phyloP scores from a whole-genome alignment of 2,888 invertebrate genomes.

The Eubasilissa splendida region DNA sequence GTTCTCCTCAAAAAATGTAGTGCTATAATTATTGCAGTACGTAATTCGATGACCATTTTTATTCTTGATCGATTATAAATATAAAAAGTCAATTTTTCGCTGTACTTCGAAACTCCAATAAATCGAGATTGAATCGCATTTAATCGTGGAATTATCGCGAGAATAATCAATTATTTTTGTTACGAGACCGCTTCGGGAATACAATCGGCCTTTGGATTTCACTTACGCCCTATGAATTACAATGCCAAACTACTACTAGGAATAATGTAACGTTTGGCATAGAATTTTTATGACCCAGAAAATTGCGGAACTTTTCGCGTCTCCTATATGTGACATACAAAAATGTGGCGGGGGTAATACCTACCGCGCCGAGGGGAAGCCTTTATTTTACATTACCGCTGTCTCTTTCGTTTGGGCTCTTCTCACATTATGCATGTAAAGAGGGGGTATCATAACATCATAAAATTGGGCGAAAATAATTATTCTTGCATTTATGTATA shows the following conservation, averaged over 20 bases:
- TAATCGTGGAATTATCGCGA: slow-evolving; percentile 37
- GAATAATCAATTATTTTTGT: slow-evolving; percentile 38
- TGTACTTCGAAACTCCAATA: neutral
- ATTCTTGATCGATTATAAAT: too few species aligned
- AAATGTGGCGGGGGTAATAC: slow-evolving; percentile 9
- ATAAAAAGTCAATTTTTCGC: neutral
- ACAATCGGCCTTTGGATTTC: slow-evolving; percentile 27
- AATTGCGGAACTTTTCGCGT: slow-evolving; percentile 37
- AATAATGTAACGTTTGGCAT: slow-evolving; percentile 29
- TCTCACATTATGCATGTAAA: neutral
- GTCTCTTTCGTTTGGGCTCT: neutral
- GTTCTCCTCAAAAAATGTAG: too few species aligned
- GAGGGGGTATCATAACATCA: too few species aligned
- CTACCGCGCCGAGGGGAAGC: neutral
- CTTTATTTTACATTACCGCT: slow-evolving; percentile 4
- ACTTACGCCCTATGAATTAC: slow-evolving; percentile 40
- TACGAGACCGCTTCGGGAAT: slow-evolving; percentile 17
- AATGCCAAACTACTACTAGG: slow-evolving; percentile 25
- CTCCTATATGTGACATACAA: neutral
- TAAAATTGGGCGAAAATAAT: too few species aligned
- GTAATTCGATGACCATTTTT: too few species aligned
- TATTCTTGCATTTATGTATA: too few species aligned
- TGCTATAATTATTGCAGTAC: too few species aligned
- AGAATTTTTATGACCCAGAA: slow-evolving; percentile 39
- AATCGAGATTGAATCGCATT: slow-evolving; percentile 6